phyloP scores from a whole-genome alignment of 92 coral and sea anemone species.

The Umimayanthus kanabou region DNA sequence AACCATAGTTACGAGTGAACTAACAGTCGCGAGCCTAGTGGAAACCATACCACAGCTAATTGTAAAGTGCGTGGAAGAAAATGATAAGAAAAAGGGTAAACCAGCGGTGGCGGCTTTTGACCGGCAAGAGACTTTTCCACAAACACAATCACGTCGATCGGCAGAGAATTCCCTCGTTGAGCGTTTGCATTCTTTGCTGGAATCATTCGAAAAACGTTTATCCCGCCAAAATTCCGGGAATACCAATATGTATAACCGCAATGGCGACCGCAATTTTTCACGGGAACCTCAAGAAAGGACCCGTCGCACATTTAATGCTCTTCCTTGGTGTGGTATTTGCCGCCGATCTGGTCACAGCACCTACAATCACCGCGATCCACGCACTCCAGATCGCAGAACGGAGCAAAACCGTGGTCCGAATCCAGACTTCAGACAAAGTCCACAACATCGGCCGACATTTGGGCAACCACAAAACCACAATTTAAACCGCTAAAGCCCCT shows the following conservation, averaged over 20 bases:
- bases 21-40: no score
- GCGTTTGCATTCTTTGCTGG: no score
- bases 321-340: not conserved
- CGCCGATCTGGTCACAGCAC: not conserved
- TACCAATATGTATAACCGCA: not conserved
- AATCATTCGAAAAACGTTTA: not conserved
- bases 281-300: not conserved
- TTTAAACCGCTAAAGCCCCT: not conserved
- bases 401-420: not conserved
- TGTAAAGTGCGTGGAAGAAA: not conserved
- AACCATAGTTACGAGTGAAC: not conserved
- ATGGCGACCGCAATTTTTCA: not conserved
- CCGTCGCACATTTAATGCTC: not conserved
- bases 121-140: no score
- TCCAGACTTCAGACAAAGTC: not conserved
- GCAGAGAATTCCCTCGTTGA: no score
- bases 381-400: not conserved
- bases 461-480: not conserved
- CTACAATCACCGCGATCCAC: not conserved
- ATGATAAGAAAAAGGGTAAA: no score
- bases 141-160: no score
- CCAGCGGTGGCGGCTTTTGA: no score
- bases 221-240: not conserved
- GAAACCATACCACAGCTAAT: not conserved
- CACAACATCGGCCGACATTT: not conserved